These are phyloP conservation scores for Stichodactyla mertensii DNA, from an alignment of 64 coral and sea anemone species.

Conservation along the genomic window DNA sequence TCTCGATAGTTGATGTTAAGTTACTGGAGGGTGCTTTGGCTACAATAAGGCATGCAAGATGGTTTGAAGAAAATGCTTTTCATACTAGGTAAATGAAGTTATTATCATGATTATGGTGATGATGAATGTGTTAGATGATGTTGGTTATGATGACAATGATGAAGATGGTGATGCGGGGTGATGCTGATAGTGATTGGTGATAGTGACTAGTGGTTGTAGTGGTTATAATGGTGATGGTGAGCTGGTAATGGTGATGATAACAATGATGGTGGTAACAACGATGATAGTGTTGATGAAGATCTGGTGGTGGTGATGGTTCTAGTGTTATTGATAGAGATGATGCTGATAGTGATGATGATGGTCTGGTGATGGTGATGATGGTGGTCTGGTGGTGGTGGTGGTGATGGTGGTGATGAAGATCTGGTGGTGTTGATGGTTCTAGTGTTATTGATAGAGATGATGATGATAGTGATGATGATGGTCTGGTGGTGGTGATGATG, in stretches of 20 bases:
- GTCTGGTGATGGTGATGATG: too few relatives aligned
- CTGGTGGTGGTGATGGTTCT: background rate
- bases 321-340: background rate
- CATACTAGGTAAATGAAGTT: slow-evolving; percentile 72
- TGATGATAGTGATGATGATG: background rate
- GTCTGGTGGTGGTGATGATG: too few relatives aligned
- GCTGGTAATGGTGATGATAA: background rate
- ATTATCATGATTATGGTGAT: background rate
- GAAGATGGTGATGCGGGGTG: background rate
- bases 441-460: too few relatives aligned
- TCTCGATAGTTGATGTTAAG: slow-evolving; percentile 87
- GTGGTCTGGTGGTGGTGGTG: too few relatives aligned
- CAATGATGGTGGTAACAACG: background rate
- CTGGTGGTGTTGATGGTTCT: too few relatives aligned
- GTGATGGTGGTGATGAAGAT: too few relatives aligned
- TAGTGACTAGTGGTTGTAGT: background rate
- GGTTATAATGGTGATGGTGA: too few relatives aligned
- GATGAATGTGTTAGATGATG: background rate
- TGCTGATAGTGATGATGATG: background rate
- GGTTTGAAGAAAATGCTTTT: slow-evolving; percentile 99
- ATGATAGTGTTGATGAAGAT: background rate
- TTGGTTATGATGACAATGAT: background rate
- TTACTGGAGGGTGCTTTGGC: slow-evolving; percentile 91
- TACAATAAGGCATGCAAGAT: slow-evolving; percentile 92
- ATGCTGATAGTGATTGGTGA: background rate